Conservation (phyloP, 2,888 invertebrate genomes). For the Sepioteuthis lessoniana region DNA sequence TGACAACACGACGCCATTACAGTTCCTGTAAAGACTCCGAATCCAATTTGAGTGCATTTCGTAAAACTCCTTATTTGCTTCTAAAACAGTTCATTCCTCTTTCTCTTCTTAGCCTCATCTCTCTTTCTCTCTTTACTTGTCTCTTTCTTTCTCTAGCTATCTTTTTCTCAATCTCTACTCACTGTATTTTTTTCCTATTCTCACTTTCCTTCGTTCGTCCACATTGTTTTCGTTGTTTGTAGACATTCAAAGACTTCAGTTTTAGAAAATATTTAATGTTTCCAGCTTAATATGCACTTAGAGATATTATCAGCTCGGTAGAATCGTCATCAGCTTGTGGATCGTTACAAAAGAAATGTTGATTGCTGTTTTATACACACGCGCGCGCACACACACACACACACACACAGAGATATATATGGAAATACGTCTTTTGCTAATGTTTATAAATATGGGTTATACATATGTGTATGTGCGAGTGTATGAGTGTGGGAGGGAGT, state of each 20-base stretch:
- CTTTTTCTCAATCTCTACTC: background rate
- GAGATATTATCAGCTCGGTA: too few relatives aligned
- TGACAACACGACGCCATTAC: background rate
- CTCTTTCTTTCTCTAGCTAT: background rate
- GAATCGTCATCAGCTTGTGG: too few relatives aligned
- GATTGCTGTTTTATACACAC: too few relatives aligned
- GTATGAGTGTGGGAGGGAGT: too few relatives aligned
- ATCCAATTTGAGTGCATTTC: background rate
- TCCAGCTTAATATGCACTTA: too few relatives aligned
- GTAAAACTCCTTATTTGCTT: background rate
- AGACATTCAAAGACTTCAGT: too few relatives aligned
- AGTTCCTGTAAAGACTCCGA: background rate
- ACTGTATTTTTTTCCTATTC: background rate
- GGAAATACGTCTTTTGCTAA: too few relatives aligned
- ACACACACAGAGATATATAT: background rate
- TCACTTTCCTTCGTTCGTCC: background rate
- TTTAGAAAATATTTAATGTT: too few relatives aligned
- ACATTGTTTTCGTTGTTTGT: too few relatives aligned
- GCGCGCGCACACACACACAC: background rate
- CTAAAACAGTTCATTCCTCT: background rate
- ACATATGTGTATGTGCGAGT: too few relatives aligned
- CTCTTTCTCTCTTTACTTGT: background rate
- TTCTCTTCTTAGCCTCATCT: background rate
- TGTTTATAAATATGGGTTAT: too few relatives aligned
- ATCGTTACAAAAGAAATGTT: too few relatives aligned